Percentiles rank a stretch among this genome's conserved stretches.
Evolutionary conservation across 2,113 vertebrate genomes (phyloP).

Genomic region (Bombycilla garrulus): DNA sequence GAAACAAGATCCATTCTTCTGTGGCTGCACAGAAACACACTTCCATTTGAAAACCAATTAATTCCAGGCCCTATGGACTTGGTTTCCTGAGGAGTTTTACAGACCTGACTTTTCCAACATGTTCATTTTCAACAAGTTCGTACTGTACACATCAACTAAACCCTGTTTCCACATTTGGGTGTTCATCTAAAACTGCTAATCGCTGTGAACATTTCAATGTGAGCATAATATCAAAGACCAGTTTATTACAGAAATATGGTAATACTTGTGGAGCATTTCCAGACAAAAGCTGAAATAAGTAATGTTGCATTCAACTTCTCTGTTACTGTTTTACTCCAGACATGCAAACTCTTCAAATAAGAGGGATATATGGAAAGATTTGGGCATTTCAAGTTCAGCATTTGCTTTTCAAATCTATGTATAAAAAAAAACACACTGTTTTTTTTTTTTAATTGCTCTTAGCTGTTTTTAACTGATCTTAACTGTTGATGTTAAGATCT

Average conservation of each 20-base stretch:
- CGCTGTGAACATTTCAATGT: fast-evolving
- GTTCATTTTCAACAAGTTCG: neutral
- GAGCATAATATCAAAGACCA: neutral
- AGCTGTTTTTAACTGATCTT: too few relatives aligned
- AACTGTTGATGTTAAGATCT: neutral
- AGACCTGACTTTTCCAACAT: neutral
- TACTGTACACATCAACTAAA: neutral
- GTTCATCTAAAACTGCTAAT: neutral
- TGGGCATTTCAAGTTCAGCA: neutral
- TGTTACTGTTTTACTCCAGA: neutral
- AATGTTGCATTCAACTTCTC: neutral
- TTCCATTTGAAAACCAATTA: neutral
- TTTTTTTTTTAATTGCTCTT: too few relatives aligned
- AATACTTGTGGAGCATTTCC: neutral
- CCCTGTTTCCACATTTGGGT: neutral
- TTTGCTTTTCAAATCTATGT: neutral
- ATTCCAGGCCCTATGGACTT: neutral
- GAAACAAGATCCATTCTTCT: neutral
- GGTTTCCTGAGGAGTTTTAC: neutral
- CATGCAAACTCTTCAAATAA: neutral
- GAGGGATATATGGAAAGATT: fast-evolving
- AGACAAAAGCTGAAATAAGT: neutral
- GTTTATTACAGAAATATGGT: neutral
- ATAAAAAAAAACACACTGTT: neutral
- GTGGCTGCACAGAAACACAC: neutral